phyloP scores from a whole-genome alignment of 2,888 invertebrate species.

The Epinotia demarniana region DNA sequence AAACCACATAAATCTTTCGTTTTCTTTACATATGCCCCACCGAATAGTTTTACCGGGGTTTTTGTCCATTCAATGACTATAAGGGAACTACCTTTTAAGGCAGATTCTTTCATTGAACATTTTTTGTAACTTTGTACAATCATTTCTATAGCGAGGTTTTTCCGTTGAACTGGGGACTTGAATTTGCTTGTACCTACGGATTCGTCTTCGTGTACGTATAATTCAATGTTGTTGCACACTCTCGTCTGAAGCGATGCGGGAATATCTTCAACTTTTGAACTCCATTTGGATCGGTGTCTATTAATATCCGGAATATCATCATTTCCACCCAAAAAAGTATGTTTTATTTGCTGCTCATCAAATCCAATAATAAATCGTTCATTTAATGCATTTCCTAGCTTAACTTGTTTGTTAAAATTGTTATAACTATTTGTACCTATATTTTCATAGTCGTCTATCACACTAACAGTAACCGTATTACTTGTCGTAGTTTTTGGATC shows the following conservation, averaged over 20 bases:
- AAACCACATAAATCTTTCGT: slow-evolving; percentile 85
- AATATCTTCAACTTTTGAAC: slow-evolving; percentile 54
- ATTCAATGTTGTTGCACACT: slow-evolving; percentile 71
- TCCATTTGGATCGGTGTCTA: slow-evolving; percentile 67
- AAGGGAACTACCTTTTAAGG: slow-evolving; percentile 59
- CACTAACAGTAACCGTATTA: slow-evolving; percentile 45
- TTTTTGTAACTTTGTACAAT: slow-evolving; percentile 72
- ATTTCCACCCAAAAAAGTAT: slow-evolving; percentile 71
- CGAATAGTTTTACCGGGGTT: slow-evolving; percentile 87
- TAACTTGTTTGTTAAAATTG: slow-evolving; percentile 69
- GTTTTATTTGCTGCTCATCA: slow-evolving; percentile 63
- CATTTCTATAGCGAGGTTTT: slow-evolving; percentile 70
- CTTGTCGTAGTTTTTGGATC: slow-evolving; percentile 49
- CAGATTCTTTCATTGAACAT: slow-evolving; percentile 69
- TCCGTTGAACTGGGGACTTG: slow-evolving; percentile 66
- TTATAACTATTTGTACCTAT: slow-evolving; percentile 47
- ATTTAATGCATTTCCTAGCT: slow-evolving; percentile 75
- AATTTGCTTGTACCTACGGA: slow-evolving; percentile 71
- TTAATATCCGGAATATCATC: slow-evolving; percentile 72
- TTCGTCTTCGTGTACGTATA: slow-evolving; percentile 68
- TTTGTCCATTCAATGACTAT: slow-evolving; percentile 86
- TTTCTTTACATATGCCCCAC: slow-evolving; percentile 86
- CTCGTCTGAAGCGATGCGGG: slow-evolving; percentile 64
- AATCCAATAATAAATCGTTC: slow-evolving; percentile 66
- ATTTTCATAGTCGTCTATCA: slow-evolving; percentile 45